These are phyloP conservation scores for Rutpela maculata DNA, from an alignment of 2,888 invertebrate genomes.

Conservation along the genomic window DNA sequence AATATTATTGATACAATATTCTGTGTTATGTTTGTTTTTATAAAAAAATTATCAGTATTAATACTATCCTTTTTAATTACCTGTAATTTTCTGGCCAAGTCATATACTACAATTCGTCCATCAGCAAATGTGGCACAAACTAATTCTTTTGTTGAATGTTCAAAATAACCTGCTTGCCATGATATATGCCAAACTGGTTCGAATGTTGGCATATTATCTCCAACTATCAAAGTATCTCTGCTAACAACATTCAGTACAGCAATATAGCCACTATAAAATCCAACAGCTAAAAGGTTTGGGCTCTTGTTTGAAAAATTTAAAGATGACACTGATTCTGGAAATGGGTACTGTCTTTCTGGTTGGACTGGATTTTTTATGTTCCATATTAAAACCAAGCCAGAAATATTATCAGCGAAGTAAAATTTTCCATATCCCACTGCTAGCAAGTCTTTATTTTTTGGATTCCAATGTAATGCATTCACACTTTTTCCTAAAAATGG, in stretches of 20 bases:
- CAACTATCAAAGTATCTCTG: constrained; percentile 65
- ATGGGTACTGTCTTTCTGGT: constrained; percentile 83
- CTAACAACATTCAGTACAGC: constrained; percentile 83
- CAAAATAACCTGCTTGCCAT: constrained; percentile 60
- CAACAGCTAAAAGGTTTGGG: constrained; percentile 85
- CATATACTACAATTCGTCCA: constrained; percentile 71
- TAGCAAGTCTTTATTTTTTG: constrained; percentile 81
- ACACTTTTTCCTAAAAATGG: constrained; percentile 76
- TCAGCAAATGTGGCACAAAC: constrained; percentile 80
- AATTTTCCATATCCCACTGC: constrained; percentile 86
- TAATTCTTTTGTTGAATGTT: constrained; percentile 70
- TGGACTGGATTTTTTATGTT: constrained; percentile 87
- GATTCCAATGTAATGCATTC: constrained; percentile 81
- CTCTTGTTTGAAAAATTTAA: constrained; percentile 82
- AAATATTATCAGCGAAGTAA: constrained; percentile 76
- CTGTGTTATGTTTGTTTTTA: too few species aligned
- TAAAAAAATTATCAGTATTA: too few species aligned
- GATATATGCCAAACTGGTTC: constrained; percentile 63
- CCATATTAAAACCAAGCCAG: constrained; percentile 85
- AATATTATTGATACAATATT: too few species aligned
- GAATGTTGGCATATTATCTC: constrained; percentile 59
- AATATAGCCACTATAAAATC: constrained; percentile 84
- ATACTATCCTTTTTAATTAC: constrained; percentile 39
- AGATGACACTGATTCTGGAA: constrained; percentile 80
- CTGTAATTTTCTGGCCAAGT: constrained; percentile 57